Evolutionary conservation across 92 coral and sea anemone species (phyloP), one percentile per base, ranked within the genome.

Genomic region (Micromussa lordhowensis): DNA sequence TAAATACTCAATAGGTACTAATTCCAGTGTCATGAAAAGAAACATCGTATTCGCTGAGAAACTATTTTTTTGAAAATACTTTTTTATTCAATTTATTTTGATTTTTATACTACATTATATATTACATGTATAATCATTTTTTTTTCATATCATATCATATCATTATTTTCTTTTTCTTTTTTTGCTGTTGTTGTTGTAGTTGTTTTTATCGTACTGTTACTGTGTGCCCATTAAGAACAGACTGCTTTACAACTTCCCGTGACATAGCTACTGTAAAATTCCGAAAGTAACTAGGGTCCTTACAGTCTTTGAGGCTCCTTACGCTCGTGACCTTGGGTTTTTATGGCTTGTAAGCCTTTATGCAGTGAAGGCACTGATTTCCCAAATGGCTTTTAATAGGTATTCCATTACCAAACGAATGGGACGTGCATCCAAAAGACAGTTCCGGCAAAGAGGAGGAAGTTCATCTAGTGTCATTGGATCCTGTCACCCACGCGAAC

Each of bases 361-460:
- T 92, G 91, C n/a, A n/a, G n/a, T 76, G 29, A 78, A 22, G 78
- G 87, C 11, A 89, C 87, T 63, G 91, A 6, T 61, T 66, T 66
- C 29, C 32, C 34, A 36, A 73, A 36, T 35, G 3, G 1, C 53
- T 38, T 24, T 29, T 2, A 31, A 12, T 64, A 90, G 91, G 88
- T 30, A 71, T 93, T 61, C 80, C 92, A 1, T 83, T 95, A 28
- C 98, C 98, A 22, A 90, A 64, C 59, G 63, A 70, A 16, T 95
- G 98, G 96, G 93, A 81, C 18, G 81, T 94, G 12, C 98, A 93
- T 3, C 98, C 98, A 53, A 59, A 48, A 0, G 93, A 91, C 78
- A 88, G 49, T 51, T 64, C 72, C 10, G 96, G 95, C 19, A 91
- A 87, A 54, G 95, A 93, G 35, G 69, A 36, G 21, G 88, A 83